phyloP scores from a whole-genome alignment of 2,797 vertebrate species.

The Podargus strigoides region DNA sequence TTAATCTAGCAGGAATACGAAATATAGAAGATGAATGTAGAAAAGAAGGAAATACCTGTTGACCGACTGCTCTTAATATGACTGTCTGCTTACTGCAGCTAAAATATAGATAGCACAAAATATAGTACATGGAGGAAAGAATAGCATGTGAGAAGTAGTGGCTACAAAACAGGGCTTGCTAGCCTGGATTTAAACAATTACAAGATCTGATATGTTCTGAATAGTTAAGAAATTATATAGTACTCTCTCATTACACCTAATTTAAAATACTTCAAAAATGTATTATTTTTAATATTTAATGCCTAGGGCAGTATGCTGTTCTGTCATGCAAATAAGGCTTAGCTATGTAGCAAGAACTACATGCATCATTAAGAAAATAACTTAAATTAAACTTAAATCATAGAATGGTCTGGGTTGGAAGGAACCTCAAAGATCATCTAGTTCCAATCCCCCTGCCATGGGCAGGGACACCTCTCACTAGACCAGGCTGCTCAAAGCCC shows the following conservation, averaged over 20 bases:
- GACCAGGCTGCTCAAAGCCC: too few relatives aligned
- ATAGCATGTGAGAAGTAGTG: background rate
- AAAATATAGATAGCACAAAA: background rate
- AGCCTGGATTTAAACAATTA: background rate
- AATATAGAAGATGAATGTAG: background rate
- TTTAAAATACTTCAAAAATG: background rate
- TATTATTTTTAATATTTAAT: background rate
- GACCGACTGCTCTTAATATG: background rate
- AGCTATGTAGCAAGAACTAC: background rate
- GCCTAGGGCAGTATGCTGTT: background rate
- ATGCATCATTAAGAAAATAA: background rate
- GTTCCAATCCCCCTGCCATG: too few relatives aligned
- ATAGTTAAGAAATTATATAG: background rate
- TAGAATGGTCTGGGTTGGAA: too few relatives aligned
- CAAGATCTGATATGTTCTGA: background rate
- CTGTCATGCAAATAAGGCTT: background rate
- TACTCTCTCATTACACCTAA: background rate
- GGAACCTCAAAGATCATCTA: too few relatives aligned
- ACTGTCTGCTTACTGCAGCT: background rate
- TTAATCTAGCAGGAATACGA: background rate
- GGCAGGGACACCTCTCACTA: too few relatives aligned
- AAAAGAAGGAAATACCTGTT: background rate
- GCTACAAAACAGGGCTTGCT: background rate
- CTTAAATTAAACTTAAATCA: background rate
- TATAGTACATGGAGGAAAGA: background rate